Conservation (phyloP, 2,888 invertebrate species). For the Pollenia griseotomentosa region DNA sequence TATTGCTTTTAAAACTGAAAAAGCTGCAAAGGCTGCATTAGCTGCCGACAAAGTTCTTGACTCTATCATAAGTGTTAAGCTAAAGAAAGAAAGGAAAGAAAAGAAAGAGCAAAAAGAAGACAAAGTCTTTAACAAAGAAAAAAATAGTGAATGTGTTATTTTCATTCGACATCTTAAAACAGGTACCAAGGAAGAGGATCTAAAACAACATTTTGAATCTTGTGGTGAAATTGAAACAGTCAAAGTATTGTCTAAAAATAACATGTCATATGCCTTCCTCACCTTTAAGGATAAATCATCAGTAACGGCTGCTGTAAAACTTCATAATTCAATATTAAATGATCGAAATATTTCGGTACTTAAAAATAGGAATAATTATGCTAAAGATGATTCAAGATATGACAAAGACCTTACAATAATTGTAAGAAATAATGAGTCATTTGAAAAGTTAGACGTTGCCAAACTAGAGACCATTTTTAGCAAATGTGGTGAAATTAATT, state of each 20-base stretch:
- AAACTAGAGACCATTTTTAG: conserved; percentile 76
- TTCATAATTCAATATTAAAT: conserved; percentile 76
- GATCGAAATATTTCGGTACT: conserved; percentile 76
- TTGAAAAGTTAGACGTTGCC: conserved; percentile 54
- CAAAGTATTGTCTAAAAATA: background rate
- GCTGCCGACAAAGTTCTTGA: conserved; percentile 74
- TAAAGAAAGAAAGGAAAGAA: conserved; percentile 2
- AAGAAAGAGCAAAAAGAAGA: conserved; percentile 2
- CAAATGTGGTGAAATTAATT: conserved; percentile 77
- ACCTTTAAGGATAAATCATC: conserved; percentile 71
- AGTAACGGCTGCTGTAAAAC: conserved; percentile 73
- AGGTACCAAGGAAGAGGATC: conserved; percentile 71
- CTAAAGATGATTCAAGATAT: background rate
- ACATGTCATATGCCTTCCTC: conserved; percentile 72
- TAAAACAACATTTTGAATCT: conserved; percentile 74
- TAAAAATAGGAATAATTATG: background rate
- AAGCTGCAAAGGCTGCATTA: conserved; percentile 75
- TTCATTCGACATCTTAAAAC: conserved; percentile 68
- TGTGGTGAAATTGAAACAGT: conserved; percentile 77
- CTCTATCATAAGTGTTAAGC: conserved; percentile 19
- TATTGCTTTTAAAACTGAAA: conserved; percentile 76
- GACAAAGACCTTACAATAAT: conserved; percentile 74
- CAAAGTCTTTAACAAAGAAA: background rate
- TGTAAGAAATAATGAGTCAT: conserved; percentile 74
- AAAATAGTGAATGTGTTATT: conserved; percentile 73